Evolutionary conservation across 2,888 invertebrate species (phyloP).

Genomic region (Calameuta filiformis): DNA sequence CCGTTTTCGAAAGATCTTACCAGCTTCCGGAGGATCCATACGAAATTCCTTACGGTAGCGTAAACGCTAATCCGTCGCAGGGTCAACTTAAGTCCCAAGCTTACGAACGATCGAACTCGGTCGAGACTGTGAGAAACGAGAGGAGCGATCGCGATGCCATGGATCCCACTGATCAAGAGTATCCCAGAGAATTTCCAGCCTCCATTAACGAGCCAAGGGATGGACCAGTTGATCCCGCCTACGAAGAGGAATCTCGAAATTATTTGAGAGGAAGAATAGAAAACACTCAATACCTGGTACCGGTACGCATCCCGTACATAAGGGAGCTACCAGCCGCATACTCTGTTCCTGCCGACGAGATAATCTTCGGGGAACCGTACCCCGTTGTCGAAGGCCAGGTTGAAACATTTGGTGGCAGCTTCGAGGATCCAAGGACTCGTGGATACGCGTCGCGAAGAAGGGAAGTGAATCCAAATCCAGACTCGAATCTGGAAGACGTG

Average conservation of each 20-base stretch:
- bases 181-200: background rate
- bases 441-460: background rate
- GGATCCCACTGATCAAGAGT: background rate
- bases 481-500: background rate
- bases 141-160: background rate
- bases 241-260: background rate
- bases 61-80: background rate
- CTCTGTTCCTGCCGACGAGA: background rate
- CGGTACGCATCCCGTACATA: background rate
- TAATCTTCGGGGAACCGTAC: background rate
- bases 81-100: background rate
- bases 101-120: background rate
- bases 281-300: background rate
- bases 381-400: background rate
- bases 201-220: background rate
- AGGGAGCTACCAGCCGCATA: background rate
- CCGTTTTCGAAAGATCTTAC: slow-evolving; percentile 39
- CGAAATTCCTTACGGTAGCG: slow-evolving; percentile 11
- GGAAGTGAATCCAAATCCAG: background rate
- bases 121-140: background rate
- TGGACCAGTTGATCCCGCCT: background rate
- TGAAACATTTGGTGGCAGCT: background rate
- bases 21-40: slow-evolving; percentile 32
- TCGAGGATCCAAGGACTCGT: background rate
- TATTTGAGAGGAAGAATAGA: background rate